Evolutionary conservation across 2,113 vertebrate genomes (phyloP).

Genomic region (Gasterosteus nipponicus): DNA sequence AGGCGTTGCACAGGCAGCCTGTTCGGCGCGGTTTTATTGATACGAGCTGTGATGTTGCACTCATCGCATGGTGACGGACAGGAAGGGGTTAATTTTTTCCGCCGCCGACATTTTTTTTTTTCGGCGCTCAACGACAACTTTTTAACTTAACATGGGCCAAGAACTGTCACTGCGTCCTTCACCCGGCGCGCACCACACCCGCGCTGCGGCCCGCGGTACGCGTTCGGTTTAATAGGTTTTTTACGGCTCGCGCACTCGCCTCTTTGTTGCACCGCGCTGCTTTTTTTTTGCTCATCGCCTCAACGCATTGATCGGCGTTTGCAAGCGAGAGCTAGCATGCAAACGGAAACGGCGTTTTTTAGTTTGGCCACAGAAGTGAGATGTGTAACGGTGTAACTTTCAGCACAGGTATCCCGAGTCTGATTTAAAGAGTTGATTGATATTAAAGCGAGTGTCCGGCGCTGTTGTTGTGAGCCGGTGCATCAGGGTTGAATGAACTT

Average conservation of each 20-base stretch:
- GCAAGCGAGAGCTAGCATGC: slow-evolving; percentile 43
- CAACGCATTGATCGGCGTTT: slow-evolving; percentile 48
- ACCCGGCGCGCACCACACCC: neutral
- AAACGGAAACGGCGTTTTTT: slow-evolving; percentile 14
- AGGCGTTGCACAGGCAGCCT: slow-evolving; percentile 65
- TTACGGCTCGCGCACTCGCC: accelerated
- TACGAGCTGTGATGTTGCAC: slow-evolving; percentile 73
- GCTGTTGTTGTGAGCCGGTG: slow-evolving; percentile 1
- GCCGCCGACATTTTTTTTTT: slow-evolving; percentile 92
- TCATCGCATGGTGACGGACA: slow-evolving; percentile 81
- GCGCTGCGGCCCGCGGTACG: neutral
- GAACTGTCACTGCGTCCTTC: neutral
- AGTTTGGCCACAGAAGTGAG: slow-evolving; percentile 22
- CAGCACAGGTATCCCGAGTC: neutral
- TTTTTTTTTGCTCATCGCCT: slow-evolving; percentile 22
- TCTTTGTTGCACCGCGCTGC: slow-evolving; percentile 50
- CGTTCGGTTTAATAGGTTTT: neutral
- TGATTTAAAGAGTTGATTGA: neutral
- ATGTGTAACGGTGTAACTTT: neutral
- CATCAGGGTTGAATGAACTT: slow-evolving; percentile 67
- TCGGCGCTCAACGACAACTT: slow-evolving; percentile 72
- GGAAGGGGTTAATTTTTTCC: slow-evolving; percentile 91
- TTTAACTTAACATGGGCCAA: slow-evolving; percentile 56
- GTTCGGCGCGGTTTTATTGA: slow-evolving; percentile 60
- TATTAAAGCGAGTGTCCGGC: accelerated